Evolutionary conservation across 23 tunicate species (phyloP), one percentile per base, ranked within the genome.

Genomic region (Oikopleura dioica): DNA sequence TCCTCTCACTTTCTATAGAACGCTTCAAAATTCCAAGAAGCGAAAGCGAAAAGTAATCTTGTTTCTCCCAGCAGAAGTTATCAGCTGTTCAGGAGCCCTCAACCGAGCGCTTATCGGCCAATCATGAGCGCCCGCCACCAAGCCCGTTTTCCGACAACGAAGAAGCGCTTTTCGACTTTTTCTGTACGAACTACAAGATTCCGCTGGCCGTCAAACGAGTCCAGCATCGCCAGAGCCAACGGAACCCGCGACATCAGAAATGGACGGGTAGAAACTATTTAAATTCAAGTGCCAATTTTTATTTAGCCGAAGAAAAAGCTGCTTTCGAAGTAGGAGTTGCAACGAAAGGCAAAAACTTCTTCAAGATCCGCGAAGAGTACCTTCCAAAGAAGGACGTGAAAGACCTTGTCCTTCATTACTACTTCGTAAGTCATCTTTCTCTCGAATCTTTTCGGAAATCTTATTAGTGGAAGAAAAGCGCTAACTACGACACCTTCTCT

Each of bases 331-430:
- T 28, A 12, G 72, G 72, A 23, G 4, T 63, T 2, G 2, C 72
- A 23, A 23, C 2, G 26, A 63, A 63, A 28, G 72, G 72, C 29
- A 63, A 63, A 63, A 63, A 63, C 72, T 63, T 63, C 26, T 63
- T 16, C 33, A 63, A 63, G 26, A 63, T 63, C 30, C 72, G 26
- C 16, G 5, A 31, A 31, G 72, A 63, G 4, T 28, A 63, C 5
- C 26, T 63, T 2, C 32, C 16, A 16, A 23, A 63, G 16, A 63
- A 63, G 26, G 26, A 63, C 26, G 5, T 63, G 4, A 63, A 63
- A 63, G 72, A 63, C 30, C 4, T 63, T 63, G 72, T 63, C 4
- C 5, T 2, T 2, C 26, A 63, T 28, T 63, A 63, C 26, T 63
- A 63, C 33, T 2, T 63, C 30, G 72, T 63, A 63, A 63, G 72